Conservation (phyloP, 2,888 invertebrate species). For the Dryocosmus kuriphilus region DNA sequence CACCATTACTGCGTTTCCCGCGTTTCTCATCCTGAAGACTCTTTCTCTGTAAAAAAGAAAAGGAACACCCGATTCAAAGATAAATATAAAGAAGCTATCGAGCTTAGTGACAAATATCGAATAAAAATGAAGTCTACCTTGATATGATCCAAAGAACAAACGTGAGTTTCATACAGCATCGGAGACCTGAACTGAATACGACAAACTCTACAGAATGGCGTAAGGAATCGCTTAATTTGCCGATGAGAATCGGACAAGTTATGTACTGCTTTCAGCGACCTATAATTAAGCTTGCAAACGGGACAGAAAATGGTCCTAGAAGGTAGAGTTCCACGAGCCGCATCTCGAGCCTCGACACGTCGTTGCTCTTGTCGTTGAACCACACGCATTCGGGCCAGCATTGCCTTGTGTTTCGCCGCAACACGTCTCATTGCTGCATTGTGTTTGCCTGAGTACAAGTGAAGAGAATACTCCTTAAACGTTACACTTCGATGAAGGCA, state of each 20-base stretch:
- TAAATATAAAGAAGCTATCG: neutral
- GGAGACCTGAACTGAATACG: constrained; percentile 89
- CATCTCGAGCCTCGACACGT: constrained; percentile 85
- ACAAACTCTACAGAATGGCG: constrained; percentile 90
- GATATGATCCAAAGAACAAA: constrained; percentile 89
- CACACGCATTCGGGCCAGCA: constrained; percentile 87
- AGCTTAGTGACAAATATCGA: neutral
- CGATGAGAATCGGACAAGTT: constrained; percentile 89
- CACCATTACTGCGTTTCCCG: constrained; percentile 77
- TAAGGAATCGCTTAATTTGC: constrained; percentile 90
- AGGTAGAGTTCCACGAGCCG: constrained; percentile 81
- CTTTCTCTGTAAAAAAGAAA: constrained; percentile 79
- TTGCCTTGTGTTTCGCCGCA: constrained; percentile 86
- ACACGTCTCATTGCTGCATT: constrained; percentile 86
- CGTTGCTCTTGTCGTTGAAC: constrained; percentile 89
- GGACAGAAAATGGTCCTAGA: constrained; percentile 85
- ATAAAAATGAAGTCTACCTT: constrained; percentile 79
- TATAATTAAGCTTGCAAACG: constrained; percentile 87
- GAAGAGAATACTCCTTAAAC: constrained; percentile 87
- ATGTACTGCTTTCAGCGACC: constrained; percentile 87
- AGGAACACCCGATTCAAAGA: neutral
- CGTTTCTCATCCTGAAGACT: constrained; percentile 77
- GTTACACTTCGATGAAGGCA: constrained; percentile 87
- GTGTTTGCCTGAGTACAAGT: constrained; percentile 86
- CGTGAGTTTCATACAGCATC: constrained; percentile 91